Evolutionary conservation across 2,113 vertebrate species (phyloP), one percentile per base, ranked within the genome.

Genomic region (Pelodiscus sinensis): DNA sequence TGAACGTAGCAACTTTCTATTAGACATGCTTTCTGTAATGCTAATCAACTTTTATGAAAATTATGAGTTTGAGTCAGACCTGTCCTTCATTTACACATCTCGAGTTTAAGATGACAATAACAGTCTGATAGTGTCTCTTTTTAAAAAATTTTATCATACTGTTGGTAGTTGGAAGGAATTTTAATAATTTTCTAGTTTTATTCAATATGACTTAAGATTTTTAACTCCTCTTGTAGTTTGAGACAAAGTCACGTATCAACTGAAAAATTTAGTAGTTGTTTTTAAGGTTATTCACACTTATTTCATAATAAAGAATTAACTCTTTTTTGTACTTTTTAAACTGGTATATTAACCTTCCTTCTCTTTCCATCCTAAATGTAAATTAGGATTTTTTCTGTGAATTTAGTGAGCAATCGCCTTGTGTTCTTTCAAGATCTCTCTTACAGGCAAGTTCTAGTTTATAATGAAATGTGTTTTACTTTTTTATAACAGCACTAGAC

Each of bases 351-450:
- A 85, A 92, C n/a, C 27, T 65, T 58, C 57, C 9, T 81, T 89
- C 1, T 82, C 16, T 71, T 93, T 71, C 94, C 85, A 51, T 56
- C 50, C 81, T 95, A 3, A 95, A 83, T 92, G 25, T 94, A 57
- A 87, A 15, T 89, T 87, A 99, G 99, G 99, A 99, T 94, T 99
- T 99, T 95, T 99, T 99, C 97, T 99, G 99, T 98, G 99, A 99
- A 95, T 99, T 99, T 97, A 99, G 99, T 95, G 99, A 99, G 92
- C 99, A 99, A 54, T 99, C 99, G 51, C 99, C 99, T 2, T 99
- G 99, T 97, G 99, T 99, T 90, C 99, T 99, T 88, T 99, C 99
- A 95, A 98, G 99, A 97, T 99, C 99, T 87, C 97, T 99, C 16
- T 98, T 99, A 94, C 99, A 99, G 98, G 99, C 98, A 97, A 98